Evolutionary conservation across 2,888 invertebrate genomes (phyloP).

Genomic region (Agrotis ipsilon): DNA sequence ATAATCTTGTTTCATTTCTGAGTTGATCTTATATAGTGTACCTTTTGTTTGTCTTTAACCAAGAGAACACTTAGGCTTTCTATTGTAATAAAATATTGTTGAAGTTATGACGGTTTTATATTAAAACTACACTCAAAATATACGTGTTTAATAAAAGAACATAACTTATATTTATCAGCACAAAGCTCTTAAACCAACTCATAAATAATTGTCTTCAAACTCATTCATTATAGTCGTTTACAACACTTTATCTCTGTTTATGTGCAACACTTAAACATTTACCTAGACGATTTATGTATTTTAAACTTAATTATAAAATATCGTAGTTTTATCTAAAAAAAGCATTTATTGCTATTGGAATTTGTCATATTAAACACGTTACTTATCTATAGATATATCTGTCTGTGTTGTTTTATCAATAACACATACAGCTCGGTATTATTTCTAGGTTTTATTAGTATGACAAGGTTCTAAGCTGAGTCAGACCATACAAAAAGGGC

Average conservation of each 20-base stretch:
- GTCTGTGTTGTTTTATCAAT: not conserved
- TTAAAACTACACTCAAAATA: not conserved
- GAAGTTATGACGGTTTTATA: not conserved
- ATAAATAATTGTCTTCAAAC: conserved; percentile 31
- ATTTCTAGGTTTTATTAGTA: not conserved
- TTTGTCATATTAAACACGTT: not conserved
- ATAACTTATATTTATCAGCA: conserved; percentile 5
- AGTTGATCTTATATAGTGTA: too few species aligned
- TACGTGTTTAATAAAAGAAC: conserved; percentile 7
- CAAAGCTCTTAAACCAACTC: conserved; percentile 14
- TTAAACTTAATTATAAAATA: not conserved
- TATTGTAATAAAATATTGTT: too few species aligned
- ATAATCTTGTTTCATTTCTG: too few species aligned
- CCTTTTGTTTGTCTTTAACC: too few species aligned
- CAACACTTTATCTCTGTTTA: conserved; percentile 33
- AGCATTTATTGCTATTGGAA: not conserved
- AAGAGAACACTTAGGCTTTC: too few species aligned
- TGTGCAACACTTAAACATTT: conserved; percentile 7
- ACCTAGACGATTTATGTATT: conserved; percentile 23
- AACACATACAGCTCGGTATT: too few species aligned
- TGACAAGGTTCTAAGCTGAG: not conserved
- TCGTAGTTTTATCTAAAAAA: not conserved
- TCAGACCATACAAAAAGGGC: not conserved
- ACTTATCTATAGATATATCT: not conserved
- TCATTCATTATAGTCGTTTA: conserved; percentile 27